Base-by-base conservation (phyloP, 2,888 invertebrate species). In the Euzophera pinguis region DNA sequence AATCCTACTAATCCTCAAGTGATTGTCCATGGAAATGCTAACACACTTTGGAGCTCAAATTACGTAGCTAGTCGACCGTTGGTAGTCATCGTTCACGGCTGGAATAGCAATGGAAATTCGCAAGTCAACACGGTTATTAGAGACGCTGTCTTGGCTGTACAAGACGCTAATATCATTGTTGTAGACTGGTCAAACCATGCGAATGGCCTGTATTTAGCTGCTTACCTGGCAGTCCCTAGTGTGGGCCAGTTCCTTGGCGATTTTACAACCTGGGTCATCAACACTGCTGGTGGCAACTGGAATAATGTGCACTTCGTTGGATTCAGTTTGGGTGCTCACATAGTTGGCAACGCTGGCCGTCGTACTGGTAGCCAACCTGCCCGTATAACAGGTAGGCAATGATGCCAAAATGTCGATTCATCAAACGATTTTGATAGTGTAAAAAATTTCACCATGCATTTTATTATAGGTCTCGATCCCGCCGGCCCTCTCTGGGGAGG, bases 311-410 rank as follows among this genome's bases (percentile, higher is more conserved):
- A 91, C 56, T 65, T 91, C 8, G 66, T 90, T 6, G 91, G 91
- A 12, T 82, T 83, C 71, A 90, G 90, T 58, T 74, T 91, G 58
- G 91, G 91, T 0, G 86, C 89, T 51, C 91, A 91, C 59, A 71
- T 89, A 1, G 83, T 83, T 0, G 88, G 84, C 1, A 75, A 59
- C 14, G 81, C 84, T 16, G 87, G 85, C 0, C 78, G 82, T 0
- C 57, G 63, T 1, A 60, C 70, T 4, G 67, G 67, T 8, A 59
- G 72, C 0, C 63, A 69, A 4, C 53, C 71, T 6, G 60, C 62
- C 2, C 74, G 84, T 56, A 60, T 84, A 1, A 83, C 84, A 50
- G 84, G 85, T 84, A 54, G 53, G 60, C 1, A 16, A 5, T 39
- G 0, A 16, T 14, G 12, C 22, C 5, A 22, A 22, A 22, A 5